phyloP scores from a whole-genome alignment of 1,140 invertebrate genomes.

The Danaus plexippus region DNA sequence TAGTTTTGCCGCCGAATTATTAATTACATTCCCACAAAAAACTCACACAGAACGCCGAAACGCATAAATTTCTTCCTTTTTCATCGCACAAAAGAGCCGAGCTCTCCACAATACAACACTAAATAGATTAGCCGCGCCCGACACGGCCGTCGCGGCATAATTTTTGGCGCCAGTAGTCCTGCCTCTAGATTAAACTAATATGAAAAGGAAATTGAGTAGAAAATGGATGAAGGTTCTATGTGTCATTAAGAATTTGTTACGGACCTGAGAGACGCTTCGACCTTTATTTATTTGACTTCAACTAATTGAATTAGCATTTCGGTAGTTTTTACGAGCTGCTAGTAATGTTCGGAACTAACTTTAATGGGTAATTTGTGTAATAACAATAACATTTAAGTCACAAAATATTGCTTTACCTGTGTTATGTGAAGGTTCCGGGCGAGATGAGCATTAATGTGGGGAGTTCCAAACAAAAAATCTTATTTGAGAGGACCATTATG shows the following conservation, averaged over 20 bases:
- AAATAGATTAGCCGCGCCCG: slow-evolving; percentile 64
- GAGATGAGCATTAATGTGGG: too few relatives aligned
- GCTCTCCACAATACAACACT: slow-evolving; percentile 59
- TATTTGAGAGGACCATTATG: too few relatives aligned
- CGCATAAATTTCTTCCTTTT: slow-evolving; percentile 71
- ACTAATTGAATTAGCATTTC: slow-evolving; percentile 67
- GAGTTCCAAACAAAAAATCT: too few relatives aligned
- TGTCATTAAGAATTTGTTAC: slow-evolving; percentile 68
- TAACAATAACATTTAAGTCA: slow-evolving; percentile 58
- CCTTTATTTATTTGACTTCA: slow-evolving; percentile 66
- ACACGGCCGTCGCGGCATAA: slow-evolving; percentile 66
- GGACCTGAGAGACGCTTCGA: slow-evolving; percentile 43
- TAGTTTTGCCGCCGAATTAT: slow-evolving; percentile 74
- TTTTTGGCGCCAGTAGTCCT: slow-evolving; percentile 72
- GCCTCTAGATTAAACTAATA: slow-evolving; percentile 71
- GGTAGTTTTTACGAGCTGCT: slow-evolving; percentile 60
- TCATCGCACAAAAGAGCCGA: slow-evolving; percentile 65
- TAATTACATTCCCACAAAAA: slow-evolving; percentile 72
- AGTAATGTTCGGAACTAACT: slow-evolving; percentile 58
- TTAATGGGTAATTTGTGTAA: slow-evolving; percentile 56
- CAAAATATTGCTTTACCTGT: slow-evolving; percentile 35
- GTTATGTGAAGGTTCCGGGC: slow-evolving; percentile 14
- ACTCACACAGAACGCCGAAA: slow-evolving; percentile 64
- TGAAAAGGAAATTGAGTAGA: slow-evolving; percentile 71
- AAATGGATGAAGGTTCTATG: slow-evolving; percentile 63